Percentiles rank a stretch among this genome's conserved stretches.
Conservation (phyloP, 1,140 invertebrate species). For the Pararge aegeria region DNA sequence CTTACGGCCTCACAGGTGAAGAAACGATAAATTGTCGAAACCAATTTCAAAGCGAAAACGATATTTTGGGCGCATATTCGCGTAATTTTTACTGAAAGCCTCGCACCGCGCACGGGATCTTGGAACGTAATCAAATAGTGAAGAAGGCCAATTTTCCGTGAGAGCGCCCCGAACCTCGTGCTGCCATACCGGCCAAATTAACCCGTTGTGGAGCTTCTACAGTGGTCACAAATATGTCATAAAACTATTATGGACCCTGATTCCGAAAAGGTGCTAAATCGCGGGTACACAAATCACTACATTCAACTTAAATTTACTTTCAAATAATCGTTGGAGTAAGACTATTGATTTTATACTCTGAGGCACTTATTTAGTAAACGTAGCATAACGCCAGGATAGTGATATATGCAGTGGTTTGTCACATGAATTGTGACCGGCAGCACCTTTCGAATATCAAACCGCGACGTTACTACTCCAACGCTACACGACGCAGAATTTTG, state of each 20-base stretch:
- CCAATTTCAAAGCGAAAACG: slow-evolving; percentile 13
- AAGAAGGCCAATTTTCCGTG: slow-evolving; percentile 68
- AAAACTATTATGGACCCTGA: background rate
- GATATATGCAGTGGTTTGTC: too few species aligned
- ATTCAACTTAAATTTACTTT: too few species aligned
- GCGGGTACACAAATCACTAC: too few species aligned
- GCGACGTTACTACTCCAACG: too few species aligned
- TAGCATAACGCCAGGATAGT: too few species aligned
- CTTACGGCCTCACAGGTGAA: slow-evolving; percentile 8
- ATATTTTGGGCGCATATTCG: slow-evolving; percentile 23
- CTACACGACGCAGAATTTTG: too few species aligned
- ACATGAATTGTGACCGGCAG: too few species aligned
- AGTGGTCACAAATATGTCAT: slow-evolving; percentile 27
- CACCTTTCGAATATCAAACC: too few species aligned
- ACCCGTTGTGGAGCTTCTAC: slow-evolving; percentile 41
- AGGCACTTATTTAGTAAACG: too few species aligned
- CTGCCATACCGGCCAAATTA: slow-evolving; percentile 64
- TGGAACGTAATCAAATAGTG: slow-evolving; percentile 61
- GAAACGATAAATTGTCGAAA: slow-evolving; percentile 14
- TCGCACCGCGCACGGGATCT: slow-evolving; percentile 57
- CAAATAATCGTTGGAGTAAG: too few species aligned
- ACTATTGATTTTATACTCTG: too few species aligned
- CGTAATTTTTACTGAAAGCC: slow-evolving; percentile 42
- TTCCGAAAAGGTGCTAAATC: too few species aligned
- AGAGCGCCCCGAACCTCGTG: slow-evolving; percentile 47